These are phyloP conservation scores for Cylindroiulus punctatus DNA, from an alignment of 2,888 invertebrate genomes.

Conservation along the genomic window DNA sequence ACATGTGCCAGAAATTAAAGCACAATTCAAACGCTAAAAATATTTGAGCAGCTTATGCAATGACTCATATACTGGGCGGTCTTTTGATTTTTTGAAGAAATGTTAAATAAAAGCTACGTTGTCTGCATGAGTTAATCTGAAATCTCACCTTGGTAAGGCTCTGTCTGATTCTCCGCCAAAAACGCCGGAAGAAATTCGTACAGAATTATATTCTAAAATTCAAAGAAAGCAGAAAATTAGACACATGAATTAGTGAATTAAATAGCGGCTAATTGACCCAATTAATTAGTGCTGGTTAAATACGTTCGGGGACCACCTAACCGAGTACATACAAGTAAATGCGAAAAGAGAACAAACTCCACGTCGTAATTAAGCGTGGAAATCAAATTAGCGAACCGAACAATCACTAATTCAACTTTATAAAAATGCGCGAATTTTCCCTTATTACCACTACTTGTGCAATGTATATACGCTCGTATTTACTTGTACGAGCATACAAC, in stretches of 20 bases:
- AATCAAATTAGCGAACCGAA: not conserved
- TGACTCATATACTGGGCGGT: too few species aligned
- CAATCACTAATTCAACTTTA: not conserved
- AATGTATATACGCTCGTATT: too few species aligned
- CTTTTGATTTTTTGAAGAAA: not conserved
- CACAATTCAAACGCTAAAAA: not conserved
- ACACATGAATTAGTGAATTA: not conserved
- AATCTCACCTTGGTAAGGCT: constrained; percentile 49
- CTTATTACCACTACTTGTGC: too few species aligned
- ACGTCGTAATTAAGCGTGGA: not conserved
- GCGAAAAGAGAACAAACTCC: not conserved
- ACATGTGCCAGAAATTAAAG: not conserved
- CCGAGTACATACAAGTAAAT: not conserved
- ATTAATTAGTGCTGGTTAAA: constrained; percentile 34
- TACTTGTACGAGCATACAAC: too few species aligned
- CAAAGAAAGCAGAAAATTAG: not conserved
- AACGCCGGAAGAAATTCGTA: constrained; percentile 97
- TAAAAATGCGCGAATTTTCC: not conserved
- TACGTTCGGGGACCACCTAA: not conserved
- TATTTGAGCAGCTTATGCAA: not conserved
- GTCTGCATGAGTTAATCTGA: constrained; percentile 43
- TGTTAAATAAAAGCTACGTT: constrained; percentile 30
- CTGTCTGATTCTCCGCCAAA: constrained; percentile 71
- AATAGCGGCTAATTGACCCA: constrained; percentile 36
- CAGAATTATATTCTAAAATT: constrained; percentile 84